These are phyloP conservation scores for Sebastes miniatus DNA, from an alignment of 2,797 vertebrate genomes.

Conservation along the genomic window DNA sequence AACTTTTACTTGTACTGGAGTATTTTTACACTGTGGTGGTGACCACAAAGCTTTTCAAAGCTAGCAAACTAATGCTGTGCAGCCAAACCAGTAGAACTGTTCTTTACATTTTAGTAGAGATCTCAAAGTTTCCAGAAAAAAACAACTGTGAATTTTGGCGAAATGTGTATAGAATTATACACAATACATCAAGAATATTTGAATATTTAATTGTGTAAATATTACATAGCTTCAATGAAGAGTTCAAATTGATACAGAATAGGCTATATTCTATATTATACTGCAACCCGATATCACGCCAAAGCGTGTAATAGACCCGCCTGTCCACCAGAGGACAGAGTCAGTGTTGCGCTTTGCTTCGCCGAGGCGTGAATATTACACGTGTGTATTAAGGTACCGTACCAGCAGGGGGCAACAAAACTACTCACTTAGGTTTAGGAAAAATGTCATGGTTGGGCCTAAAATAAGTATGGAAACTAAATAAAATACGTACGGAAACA, in stretches of 20 bases:
- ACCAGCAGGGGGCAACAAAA: too few relatives aligned
- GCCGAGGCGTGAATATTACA: too few relatives aligned
- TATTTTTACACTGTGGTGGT: not conserved
- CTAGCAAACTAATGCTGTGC: not conserved
- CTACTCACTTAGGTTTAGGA: too few relatives aligned
- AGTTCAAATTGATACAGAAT: not conserved
- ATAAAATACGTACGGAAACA: too few relatives aligned
- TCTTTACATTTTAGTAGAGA: not conserved
- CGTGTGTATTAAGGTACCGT: too few relatives aligned
- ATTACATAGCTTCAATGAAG: not conserved
- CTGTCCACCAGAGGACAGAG: too few relatives aligned
- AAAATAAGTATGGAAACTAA: too few relatives aligned
- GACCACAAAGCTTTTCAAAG: not conserved
- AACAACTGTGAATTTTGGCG: not conserved
- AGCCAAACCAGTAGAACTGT: not conserved
- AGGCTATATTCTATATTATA: not conserved
- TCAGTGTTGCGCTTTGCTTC: too few relatives aligned
- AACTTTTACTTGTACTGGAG: not conserved
- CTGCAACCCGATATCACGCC: not conserved
- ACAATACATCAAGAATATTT: not conserved
- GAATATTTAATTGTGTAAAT: not conserved
- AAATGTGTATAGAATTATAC: not conserved
- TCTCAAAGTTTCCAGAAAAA: not conserved
- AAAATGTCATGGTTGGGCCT: too few relatives aligned
- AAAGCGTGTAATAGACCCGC: too few relatives aligned